A percentile compares a stretch with the other conserved stretches of the same genome.
These are phyloP conservation scores for Ceyx cyanopectus DNA, from an alignment of 2,113 vertebrate species.

Conservation along the genomic window DNA sequence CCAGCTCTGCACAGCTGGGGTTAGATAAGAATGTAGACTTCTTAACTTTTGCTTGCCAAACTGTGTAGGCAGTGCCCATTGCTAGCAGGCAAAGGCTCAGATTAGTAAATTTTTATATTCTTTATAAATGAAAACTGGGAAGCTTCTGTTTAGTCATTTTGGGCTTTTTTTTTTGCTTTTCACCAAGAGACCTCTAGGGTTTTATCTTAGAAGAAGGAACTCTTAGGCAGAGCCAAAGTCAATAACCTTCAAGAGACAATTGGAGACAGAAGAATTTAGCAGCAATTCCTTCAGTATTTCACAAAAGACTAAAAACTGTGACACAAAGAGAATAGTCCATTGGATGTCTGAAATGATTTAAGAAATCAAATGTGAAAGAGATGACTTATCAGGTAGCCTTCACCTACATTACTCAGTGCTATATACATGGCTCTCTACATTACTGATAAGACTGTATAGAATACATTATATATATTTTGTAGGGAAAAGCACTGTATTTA, in stretches of 20 bases:
- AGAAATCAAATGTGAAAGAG: background rate
- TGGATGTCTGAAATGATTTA: background rate
- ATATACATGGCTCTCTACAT: background rate
- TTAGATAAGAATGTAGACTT: background rate
- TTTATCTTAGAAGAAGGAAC: background rate
- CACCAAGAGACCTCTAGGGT: background rate
- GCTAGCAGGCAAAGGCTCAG: background rate
- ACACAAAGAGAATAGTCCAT: background rate
- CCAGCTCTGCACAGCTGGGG: background rate
- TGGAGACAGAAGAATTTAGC: background rate
- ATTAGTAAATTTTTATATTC: background rate
- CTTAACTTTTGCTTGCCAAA: background rate
- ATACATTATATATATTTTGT: background rate
- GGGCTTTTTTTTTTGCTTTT: background rate
- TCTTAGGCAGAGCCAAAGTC: background rate
- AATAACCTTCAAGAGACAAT: background rate
- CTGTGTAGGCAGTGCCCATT: background rate
- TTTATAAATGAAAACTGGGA: background rate
- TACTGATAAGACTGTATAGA: background rate
- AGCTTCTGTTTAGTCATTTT: background rate
- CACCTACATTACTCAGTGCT: background rate
- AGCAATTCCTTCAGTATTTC: background rate
- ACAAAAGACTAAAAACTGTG: background rate
- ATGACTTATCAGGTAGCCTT: background rate
- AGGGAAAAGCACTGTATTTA: background rate